Evolutionary conservation across 2,888 invertebrate genomes (phyloP).

Genomic region (Nowickia ferox): DNA sequence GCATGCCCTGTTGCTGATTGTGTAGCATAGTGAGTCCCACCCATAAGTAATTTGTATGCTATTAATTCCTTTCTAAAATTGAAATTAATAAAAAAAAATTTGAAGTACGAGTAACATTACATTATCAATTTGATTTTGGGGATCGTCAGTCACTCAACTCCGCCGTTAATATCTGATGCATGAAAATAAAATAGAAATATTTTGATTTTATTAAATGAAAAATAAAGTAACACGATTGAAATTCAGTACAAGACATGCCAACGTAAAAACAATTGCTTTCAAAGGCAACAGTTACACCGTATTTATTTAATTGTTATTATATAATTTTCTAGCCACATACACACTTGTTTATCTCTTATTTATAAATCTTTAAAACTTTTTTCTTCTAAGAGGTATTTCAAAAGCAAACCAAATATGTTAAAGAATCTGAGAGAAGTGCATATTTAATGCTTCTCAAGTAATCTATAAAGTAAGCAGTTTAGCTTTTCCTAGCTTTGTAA

Average conservation of each 20-base stretch:
- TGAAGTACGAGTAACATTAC: too few species aligned
- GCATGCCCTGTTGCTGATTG: too few species aligned
- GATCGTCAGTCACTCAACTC: background rate
- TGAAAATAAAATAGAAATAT: constrained; percentile 5
- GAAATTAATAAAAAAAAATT: too few species aligned
- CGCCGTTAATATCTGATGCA: constrained; percentile 34
- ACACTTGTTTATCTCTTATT: background rate
- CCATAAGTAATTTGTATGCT: too few species aligned
- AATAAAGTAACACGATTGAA: constrained; percentile 46
- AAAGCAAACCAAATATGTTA: background rate
- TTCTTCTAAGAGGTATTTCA: background rate
- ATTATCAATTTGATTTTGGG: background rate
- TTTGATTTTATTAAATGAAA: constrained; percentile 45
- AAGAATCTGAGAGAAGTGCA: background rate
- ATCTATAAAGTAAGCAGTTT: background rate
- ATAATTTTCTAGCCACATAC: too few species aligned
- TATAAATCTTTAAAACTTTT: background rate
- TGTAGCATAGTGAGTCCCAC: too few species aligned
- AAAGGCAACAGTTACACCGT: background rate
- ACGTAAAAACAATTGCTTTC: background rate
- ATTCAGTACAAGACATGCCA: constrained; percentile 17
- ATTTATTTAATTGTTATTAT: background rate
- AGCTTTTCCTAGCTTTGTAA: too few species aligned
- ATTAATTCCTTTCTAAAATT: too few species aligned
- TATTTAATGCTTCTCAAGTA: background rate